Evolutionary conservation across 2,797 vertebrate genomes (phyloP).

Genomic region (Furcifer pardalis): DNA sequence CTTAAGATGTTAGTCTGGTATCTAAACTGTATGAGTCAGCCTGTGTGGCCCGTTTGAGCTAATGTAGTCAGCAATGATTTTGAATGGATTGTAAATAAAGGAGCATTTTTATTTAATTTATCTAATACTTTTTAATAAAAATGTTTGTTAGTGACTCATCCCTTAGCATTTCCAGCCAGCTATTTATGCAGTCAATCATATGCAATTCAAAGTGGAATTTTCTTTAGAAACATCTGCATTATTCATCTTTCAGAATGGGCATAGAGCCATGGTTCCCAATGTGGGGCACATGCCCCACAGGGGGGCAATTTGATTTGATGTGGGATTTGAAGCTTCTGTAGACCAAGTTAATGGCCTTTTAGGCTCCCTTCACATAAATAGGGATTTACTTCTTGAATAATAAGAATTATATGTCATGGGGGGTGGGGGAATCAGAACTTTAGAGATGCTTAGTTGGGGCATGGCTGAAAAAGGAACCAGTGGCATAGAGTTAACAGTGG

Average conservation of each 20-base stretch:
- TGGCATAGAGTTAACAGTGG: background rate
- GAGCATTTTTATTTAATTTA: conserved; percentile 64
- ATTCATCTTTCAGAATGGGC: background rate
- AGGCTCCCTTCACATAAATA: too few species aligned
- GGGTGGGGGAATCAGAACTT: too few species aligned
- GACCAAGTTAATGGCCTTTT: too few species aligned
- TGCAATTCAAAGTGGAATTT: background rate
- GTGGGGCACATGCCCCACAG: too few species aligned
- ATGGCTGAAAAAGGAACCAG: too few species aligned
- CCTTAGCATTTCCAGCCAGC: conserved; percentile 47
- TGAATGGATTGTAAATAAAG: conserved; percentile 54
- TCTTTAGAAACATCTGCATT: background rate
- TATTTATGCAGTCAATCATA: conserved; percentile 22
- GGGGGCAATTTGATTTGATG: too few species aligned
- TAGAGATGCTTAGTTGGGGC: too few species aligned
- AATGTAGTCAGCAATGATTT: conserved; percentile 60
- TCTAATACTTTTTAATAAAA: conserved; percentile 60
- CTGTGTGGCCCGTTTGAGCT: conserved; percentile 74
- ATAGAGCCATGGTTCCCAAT: too few species aligned
- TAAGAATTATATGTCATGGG: too few species aligned
- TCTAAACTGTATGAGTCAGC: conserved; percentile 76
- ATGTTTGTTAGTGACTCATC: conserved; percentile 49
- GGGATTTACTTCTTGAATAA: too few species aligned
- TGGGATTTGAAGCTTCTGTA: too few species aligned
- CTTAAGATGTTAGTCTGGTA: conserved; percentile 77